Conservation (phyloP, 2,888 invertebrate genomes). For the Candidula unifasciata region DNA sequence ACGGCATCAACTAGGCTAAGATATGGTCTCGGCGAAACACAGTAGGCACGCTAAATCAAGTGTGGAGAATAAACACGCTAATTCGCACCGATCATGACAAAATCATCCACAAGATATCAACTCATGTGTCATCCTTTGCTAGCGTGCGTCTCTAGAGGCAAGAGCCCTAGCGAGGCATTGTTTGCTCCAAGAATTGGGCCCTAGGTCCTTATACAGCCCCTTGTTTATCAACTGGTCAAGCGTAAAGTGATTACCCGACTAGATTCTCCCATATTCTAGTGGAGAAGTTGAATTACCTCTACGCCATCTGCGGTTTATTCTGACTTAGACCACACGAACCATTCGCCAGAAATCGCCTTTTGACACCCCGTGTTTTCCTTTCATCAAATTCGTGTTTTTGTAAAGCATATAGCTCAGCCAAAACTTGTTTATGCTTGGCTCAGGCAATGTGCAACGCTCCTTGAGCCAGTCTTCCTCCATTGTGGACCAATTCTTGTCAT, state of each 20-base stretch:
- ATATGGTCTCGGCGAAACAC: background rate
- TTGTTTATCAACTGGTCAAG: conserved; percentile 39
- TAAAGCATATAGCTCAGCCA: conserved; percentile 52
- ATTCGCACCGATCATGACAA: conserved; percentile 19
- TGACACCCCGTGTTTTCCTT: conserved; percentile 52
- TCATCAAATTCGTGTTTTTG: conserved; percentile 56
- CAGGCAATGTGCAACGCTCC: conserved; percentile 32
- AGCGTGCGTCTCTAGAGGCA: background rate
- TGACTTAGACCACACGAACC: conserved; percentile 48
- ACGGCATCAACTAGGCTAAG: background rate
- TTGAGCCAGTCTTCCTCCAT: conserved; percentile 28
- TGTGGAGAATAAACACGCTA: conserved; percentile 36
- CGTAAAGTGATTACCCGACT: conserved; percentile 6
- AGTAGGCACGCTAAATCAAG: conserved; percentile 5
- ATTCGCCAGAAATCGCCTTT: conserved; percentile 34
- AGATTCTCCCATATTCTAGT: background rate
- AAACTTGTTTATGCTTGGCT: conserved; percentile 43
- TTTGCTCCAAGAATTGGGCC: background rate
- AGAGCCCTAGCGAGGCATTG: background rate
- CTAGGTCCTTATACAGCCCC: background rate
- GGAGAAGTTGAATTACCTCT: background rate
- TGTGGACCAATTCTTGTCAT: conserved; percentile 48
- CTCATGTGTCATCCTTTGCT: conserved; percentile 9
- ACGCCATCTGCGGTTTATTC: conserved; percentile 41
- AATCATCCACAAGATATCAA: background rate